Percentiles rank a stretch among this genome's conserved stretches.
Conservation (phyloP, 2,888 invertebrate genomes). For the Amphipyra tragopoginis region DNA sequence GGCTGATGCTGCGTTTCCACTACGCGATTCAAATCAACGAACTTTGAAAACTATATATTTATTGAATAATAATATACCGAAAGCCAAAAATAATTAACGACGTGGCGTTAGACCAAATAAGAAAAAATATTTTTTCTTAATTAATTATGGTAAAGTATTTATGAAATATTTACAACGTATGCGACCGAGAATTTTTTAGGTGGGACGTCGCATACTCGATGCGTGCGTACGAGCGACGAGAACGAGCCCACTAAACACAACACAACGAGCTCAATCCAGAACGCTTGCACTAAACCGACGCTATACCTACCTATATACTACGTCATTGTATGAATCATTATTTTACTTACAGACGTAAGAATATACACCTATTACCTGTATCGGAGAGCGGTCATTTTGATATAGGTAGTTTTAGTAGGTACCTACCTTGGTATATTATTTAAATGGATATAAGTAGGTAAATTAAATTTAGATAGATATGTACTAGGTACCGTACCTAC, state of each 20-base stretch:
- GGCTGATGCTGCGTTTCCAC: conserved; percentile 31
- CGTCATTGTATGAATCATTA: conserved; percentile 65
- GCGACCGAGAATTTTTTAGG: conserved; percentile 46
- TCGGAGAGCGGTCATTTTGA: too few species aligned
- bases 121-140: neutral
- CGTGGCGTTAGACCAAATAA: conserved; percentile 7
- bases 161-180: conserved; percentile 42
- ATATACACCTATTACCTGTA: conserved; percentile 3
- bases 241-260: conserved; percentile 69
- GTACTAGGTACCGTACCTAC: too few species aligned
- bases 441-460: too few species aligned
- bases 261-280: conserved; percentile 63
- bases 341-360: conserved; percentile 40
- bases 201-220: conserved; percentile 62
- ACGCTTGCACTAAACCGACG: conserved; percentile 65
- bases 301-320: conserved; percentile 55
- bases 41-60: neutral
- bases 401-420: too few species aligned
- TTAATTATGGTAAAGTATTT: conserved; percentile 11
- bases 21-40: conserved; percentile 28
- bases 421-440: too few species aligned
- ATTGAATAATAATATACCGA: neutral
- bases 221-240: conserved; percentile 70
- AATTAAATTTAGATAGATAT: too few species aligned
- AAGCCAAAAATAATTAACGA: neutral